Evolutionary conservation across 1,140 invertebrate genomes (phyloP), one percentile per base, ranked within the genome.

Genomic region (Leptonema lineaticorne): DNA sequence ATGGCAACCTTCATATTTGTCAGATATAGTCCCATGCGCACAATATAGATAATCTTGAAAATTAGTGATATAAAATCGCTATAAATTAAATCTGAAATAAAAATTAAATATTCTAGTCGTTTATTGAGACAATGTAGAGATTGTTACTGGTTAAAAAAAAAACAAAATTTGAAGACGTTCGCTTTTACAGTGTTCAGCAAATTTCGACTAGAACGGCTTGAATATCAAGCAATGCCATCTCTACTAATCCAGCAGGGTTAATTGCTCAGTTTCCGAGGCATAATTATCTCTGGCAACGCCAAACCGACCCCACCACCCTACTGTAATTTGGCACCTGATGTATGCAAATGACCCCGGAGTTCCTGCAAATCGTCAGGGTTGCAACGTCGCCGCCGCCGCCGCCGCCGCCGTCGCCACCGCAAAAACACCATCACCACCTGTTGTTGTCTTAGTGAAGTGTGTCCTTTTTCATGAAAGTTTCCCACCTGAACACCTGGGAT

Each of bases 311-410:
- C 22, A 48, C 29, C 9, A 27, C 24, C 29, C 46, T 37, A 26
- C 50, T 67, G 70, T 71, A 71, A 71, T 71, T 71, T 71, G 70
- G 66, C 63, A 71, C 67, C 70, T 71, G 70, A 71, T 71, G 56
- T 71, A 71, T 71, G 70, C 70, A 71, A 71, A 71, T 71, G 70
- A 71, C 70, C 50, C 50, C 1, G 9, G 67, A 59, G n/a, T n/a
- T 58, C 67, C 67, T 45, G 63, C 57, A 69, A 71, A 68, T 69
- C 68, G 48, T 64, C 45, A 18, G 16, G n/a, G n/a, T 22, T 18
- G 1, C 53, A 26, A 22, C 53, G n/a, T n/a, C 48, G 24, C 14
- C 28, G 9, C 28, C 57, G 22, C 45, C 41, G 46, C 60, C 56
- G 63, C 59, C 24, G 18, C 59, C 29, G 33, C 16, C 46, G 33